These are phyloP conservation scores for Myotis vivesi DNA, from an alignment of 2,797 vertebrate genomes.

Conservation along the genomic window DNA sequence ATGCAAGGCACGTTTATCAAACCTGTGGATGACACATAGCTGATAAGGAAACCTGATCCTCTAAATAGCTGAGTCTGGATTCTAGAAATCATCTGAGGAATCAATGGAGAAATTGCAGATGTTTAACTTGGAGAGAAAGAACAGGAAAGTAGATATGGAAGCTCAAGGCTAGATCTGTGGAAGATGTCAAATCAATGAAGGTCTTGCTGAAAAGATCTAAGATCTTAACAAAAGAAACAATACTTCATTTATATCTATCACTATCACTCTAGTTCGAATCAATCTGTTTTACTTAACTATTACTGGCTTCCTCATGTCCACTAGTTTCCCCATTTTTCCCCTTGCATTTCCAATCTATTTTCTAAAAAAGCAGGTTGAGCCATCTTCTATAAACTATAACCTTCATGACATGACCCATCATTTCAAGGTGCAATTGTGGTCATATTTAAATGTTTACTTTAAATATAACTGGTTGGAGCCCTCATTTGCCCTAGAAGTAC, in stretches of 20 bases:
- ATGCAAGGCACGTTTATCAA: neutral
- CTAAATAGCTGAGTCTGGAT: conserved; percentile 8
- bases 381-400: conserved; percentile 23
- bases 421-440: neutral
- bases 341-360: neutral
- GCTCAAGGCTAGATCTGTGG: neutral
- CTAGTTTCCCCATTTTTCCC: neutral
- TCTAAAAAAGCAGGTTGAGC: neutral
- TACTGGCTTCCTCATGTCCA: neutral
- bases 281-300: neutral
- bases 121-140: neutral
- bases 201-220: neutral
- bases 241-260: neutral
- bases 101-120: neutral
- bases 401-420: neutral
- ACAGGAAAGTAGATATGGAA: neutral
- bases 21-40: neutral
- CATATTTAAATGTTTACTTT: conserved; percentile 35
- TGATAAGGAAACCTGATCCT: conserved; percentile 10
- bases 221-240: neutral
- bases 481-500: neutral
- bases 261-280: neutral
- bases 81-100: conserved; percentile 29
- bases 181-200: neutral
- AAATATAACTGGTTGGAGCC: neutral